Percentiles rank a stretch among this genome's conserved stretches.
Evolutionary conservation across 1,140 invertebrate species (phyloP).

Genomic region (Ips nitidus): DNA sequence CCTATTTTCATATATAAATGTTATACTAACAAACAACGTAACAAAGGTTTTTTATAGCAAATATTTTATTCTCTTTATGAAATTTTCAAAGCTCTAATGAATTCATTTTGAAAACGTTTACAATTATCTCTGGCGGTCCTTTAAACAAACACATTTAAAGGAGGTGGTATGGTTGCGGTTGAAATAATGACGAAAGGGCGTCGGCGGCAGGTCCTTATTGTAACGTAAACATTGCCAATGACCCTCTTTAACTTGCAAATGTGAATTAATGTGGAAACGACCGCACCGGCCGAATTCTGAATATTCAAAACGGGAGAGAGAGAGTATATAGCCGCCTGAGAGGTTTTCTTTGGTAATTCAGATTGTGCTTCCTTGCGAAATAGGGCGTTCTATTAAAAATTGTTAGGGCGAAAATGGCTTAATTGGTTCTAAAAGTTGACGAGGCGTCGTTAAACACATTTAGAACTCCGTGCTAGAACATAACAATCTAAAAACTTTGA

Average conservation of each 20-base stretch:
- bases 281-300: constrained; percentile 20
- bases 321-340: constrained; percentile 12
- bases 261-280: constrained; percentile 23
- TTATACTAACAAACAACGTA: too few species aligned
- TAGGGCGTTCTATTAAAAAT: background rate
- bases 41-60: too few species aligned
- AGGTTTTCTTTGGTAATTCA: constrained; percentile 17
- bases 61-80: too few species aligned
- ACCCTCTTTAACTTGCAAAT: constrained; percentile 34
- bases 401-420: background rate
- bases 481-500: background rate
- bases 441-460: too few species aligned
- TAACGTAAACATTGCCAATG: constrained; percentile 32
- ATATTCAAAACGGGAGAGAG: constrained; percentile 27
- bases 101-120: too few species aligned
- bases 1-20: too few species aligned
- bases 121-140: too few species aligned
- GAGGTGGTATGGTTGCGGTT: background rate
- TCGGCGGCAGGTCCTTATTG: constrained; percentile 20
- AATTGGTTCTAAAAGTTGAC: background rate
- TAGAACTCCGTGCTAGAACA: background rate
- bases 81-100: too few species aligned
- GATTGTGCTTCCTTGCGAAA: background rate
- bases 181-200: constrained; percentile 20
- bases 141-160: too few species aligned